phyloP scores from a whole-genome alignment of 2,888 invertebrate genomes.

The Megamerina dolium region DNA sequence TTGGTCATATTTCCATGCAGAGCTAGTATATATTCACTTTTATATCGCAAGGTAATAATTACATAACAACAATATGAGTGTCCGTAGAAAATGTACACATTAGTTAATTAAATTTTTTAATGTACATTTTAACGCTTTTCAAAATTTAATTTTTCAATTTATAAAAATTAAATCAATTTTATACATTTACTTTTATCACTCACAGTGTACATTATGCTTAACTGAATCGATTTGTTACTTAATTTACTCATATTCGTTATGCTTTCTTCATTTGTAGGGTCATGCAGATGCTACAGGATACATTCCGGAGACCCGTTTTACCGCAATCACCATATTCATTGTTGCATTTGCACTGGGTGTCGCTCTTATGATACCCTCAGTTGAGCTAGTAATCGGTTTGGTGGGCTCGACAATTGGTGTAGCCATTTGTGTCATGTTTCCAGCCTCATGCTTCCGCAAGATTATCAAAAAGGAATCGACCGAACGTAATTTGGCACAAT shows the following conservation, averaged over 20 bases:
- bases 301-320: slow-evolving; percentile 80
- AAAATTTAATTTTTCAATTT: no score
- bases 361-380: slow-evolving; percentile 86
- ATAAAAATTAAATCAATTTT: no score
- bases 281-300: slow-evolving; percentile 64
- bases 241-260: no score
- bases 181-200: no score
- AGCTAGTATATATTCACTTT: slow-evolving; percentile 84
- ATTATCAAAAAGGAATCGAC: slow-evolving; percentile 79
- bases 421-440: slow-evolving; percentile 87
- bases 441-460: slow-evolving; percentile 81
- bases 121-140: no score
- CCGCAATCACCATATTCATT: slow-evolving; percentile 73
- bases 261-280: no score
- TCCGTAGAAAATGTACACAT: no score
- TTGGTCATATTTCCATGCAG: slow-evolving; percentile 94
- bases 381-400: slow-evolving; percentile 88
- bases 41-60: slow-evolving; percentile 69
- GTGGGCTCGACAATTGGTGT: slow-evolving; percentile 95
- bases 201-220: no score
- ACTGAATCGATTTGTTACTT: no score
- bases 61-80: no score
- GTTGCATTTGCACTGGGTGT: slow-evolving; percentile 68
- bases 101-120: no score
- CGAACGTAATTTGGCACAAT: slow-evolving; percentile 77